These are phyloP conservation scores for Parazoanthus darwini DNA, from an alignment of 92 coral and sea anemone genomes.

Conservation along the genomic window DNA sequence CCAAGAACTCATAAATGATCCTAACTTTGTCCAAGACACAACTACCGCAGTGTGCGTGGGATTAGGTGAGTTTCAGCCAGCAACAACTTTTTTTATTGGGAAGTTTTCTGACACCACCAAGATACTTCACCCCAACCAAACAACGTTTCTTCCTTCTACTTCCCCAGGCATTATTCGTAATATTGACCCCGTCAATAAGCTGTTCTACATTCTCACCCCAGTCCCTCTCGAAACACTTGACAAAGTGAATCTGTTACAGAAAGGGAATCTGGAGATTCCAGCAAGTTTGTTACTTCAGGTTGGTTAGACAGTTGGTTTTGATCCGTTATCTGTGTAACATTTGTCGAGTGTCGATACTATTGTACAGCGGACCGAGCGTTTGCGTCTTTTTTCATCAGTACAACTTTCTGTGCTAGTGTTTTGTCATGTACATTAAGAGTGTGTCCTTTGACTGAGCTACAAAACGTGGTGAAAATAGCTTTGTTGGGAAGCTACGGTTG, in stretches of 20 bases:
- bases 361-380: not conserved
- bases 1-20: slow-evolving; percentile 7
- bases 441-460: too few relatives aligned
- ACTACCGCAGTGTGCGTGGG: slow-evolving; percentile 74
- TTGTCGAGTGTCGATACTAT: not conserved
- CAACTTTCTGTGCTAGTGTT: too few relatives aligned
- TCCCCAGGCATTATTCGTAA: slow-evolving; percentile 83
- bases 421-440: too few relatives aligned
- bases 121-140: not conserved
- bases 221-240: slow-evolving; percentile 65
- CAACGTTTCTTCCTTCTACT: not conserved
- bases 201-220: slow-evolving; percentile 86
- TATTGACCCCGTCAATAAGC: slow-evolving; percentile 70
- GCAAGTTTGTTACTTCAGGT: slow-evolving; percentile 75
- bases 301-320: not conserved
- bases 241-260: slow-evolving; percentile 80
- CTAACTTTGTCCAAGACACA: slow-evolving; percentile 17
- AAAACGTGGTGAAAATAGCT: too few relatives aligned
- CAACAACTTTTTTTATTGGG: too few relatives aligned
- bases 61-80: slow-evolving; percentile 57
- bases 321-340: not conserved
- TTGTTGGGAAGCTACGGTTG: not conserved
- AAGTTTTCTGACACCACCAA: too few relatives aligned
- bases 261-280: slow-evolving; percentile 93
- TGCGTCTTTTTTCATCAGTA: too few relatives aligned